phyloP scores from a whole-genome alignment of 2,797 vertebrate species.

The Carduelis carduelis region DNA sequence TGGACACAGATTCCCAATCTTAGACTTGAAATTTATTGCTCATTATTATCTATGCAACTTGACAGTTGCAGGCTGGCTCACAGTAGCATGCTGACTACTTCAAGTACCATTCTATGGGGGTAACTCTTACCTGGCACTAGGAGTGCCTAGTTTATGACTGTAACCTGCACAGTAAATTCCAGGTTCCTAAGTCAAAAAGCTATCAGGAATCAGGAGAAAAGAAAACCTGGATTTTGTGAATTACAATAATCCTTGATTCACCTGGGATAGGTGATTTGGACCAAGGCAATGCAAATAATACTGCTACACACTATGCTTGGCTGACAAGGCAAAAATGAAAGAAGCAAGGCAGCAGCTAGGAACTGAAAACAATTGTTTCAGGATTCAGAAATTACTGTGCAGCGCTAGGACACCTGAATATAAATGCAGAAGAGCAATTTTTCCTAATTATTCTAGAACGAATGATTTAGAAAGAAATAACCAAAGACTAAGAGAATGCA shows the following conservation, averaged over 20 bases:
- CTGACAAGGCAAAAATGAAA: background rate
- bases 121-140: background rate
- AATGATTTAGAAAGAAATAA: background rate
- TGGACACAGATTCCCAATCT: background rate
- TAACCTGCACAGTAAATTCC: background rate
- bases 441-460: background rate
- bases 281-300: background rate
- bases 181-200: background rate
- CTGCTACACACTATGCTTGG: accelerated
- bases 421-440: background rate
- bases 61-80: background rate
- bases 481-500: background rate
- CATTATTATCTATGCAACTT: background rate
- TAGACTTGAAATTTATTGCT: background rate
- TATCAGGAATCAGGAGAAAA: background rate
- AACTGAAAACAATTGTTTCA: background rate
- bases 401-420: background rate
- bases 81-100: accelerated
- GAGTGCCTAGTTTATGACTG: background rate
- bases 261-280: accelerated
- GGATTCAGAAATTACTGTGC: background rate
- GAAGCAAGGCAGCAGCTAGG: background rate
- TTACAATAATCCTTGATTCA: background rate
- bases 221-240: background rate
- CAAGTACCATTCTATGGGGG: background rate